These are phyloP conservation scores for Polyodon spathula DNA, from an alignment of 2,113 vertebrate genomes.

Conservation along the genomic window DNA sequence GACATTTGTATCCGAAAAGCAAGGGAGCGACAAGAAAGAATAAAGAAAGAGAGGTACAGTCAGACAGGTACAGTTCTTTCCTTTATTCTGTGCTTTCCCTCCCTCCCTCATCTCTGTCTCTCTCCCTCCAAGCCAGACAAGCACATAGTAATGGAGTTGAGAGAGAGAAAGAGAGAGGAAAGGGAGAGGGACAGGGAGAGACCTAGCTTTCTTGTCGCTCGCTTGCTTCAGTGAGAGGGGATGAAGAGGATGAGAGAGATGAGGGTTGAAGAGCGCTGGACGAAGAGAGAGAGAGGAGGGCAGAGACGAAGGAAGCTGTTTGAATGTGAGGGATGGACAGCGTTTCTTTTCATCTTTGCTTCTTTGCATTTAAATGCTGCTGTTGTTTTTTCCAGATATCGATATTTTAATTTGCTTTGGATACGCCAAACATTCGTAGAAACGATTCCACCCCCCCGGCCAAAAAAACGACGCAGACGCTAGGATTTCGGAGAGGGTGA, in stretches of 20 bases:
- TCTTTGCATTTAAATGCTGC: too few relatives aligned
- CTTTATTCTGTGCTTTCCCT: slow-evolving; percentile 42
- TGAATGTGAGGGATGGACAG: too few relatives aligned
- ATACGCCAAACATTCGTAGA: too few relatives aligned
- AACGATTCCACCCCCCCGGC: too few relatives aligned
- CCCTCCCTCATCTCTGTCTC: slow-evolving; percentile 23
- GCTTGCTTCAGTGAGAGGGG: slow-evolving; percentile 16
- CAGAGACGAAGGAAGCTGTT: too few relatives aligned
- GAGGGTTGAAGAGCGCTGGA: too few relatives aligned
- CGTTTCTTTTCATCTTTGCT: too few relatives aligned
- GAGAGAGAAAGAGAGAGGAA: slow-evolving; percentile 21
- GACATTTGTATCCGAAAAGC: not conserved
- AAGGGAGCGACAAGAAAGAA: not conserved
- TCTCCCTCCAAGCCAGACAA: slow-evolving; percentile 10
- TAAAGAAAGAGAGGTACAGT: not conserved
- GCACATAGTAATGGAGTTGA: slow-evolving; percentile 22
- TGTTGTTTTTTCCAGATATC: too few relatives aligned
- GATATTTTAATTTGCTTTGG: too few relatives aligned
- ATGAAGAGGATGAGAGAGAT: slow-evolving; percentile 11
- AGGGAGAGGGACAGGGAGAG: slow-evolving; percentile 24
- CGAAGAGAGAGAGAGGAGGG: too few relatives aligned
- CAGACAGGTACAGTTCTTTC: slow-evolving; percentile 47
- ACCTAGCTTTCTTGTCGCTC: slow-evolving; percentile 18
- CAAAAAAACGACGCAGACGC: too few relatives aligned
- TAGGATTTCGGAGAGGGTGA: too few relatives aligned